These are phyloP conservation scores for Corythornis madagascariensis DNA, from an alignment of 2,113 vertebrate species.

Conservation along the genomic window DNA sequence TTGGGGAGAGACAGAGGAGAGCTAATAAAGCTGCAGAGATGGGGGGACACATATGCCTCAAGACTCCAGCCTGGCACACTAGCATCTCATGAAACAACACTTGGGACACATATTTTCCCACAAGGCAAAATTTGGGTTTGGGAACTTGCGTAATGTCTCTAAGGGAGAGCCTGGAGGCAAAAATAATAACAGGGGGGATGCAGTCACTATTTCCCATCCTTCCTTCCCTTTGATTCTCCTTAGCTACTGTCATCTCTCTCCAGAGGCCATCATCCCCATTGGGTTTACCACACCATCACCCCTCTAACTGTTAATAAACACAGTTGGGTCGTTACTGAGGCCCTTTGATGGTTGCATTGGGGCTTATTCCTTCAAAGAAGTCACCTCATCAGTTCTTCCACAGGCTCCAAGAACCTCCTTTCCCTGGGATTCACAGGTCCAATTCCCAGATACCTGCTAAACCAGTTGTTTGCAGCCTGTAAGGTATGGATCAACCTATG, in stretches of 20 bases:
- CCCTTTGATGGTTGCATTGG: background rate
- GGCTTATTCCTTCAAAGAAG: background rate
- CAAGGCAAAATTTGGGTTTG: background rate
- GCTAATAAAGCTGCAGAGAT: background rate
- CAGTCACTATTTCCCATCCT: background rate
- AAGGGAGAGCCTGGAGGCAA: background rate
- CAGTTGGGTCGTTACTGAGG: fast-evolving
- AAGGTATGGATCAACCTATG: background rate
- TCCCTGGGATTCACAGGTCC: background rate
- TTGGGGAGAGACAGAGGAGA: background rate
- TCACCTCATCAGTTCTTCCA: background rate
- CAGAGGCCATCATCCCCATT: fast-evolving
- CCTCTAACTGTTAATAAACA: background rate
- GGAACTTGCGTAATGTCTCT: background rate
- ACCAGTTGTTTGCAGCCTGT: background rate
- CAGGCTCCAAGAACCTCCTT: background rate
- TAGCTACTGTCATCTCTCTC: background rate
- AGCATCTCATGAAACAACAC: background rate
- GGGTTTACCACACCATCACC: background rate
- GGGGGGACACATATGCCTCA: background rate
- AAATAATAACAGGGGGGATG: background rate
- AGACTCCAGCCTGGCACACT: background rate
- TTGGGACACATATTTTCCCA: background rate
- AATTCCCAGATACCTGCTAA: background rate
- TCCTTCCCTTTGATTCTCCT: background rate